Evolutionary conservation across 2,888 invertebrate species (phyloP), one percentile per base, ranked within the genome.

Genomic region (Danaus chrysippus): DNA sequence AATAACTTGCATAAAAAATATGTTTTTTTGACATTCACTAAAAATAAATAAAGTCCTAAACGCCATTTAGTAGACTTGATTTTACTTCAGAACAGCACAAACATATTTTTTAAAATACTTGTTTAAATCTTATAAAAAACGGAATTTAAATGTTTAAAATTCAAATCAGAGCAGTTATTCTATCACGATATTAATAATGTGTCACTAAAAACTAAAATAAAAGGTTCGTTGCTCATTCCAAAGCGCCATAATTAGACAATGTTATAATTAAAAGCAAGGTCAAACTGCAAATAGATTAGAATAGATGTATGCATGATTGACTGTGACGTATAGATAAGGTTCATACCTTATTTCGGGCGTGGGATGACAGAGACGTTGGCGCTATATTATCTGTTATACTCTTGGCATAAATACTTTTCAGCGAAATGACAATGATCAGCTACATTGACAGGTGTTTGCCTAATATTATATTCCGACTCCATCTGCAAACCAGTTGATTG

Each of bases 311-410:
- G 69, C 72, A 66, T 73, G 73, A 74, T 76, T 76, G 76, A 77
- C 73, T 71, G 71, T 69, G 69, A 67, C 67, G 66, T 70, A 69
- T 69, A 71, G 69, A 73, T 72, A 71, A 70, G 66, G 68, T 64
- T 67, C 81, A 82, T 84, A 83, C 77, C 78, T 77, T 69, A 72
- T 68, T 58, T 63, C 65, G 71, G 73, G 71, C 83, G 86, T 87
- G 82, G 86, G 86, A 66, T 67, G 70, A 68, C 63, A 68, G 73
- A 68, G 70, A 67, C 67, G 71, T 79, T 74, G 71, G 63, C 65
- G 69, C 62, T 64, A 63, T 68, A 73, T 73, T 75, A 72, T 71
- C 68, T 66, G 54, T 64, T 64, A 67, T 67, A 67, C 64, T 69
- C 63, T 72, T 75, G 73, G 73, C 74, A 74, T 74, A 65, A 68